Base-by-base conservation (phyloP, 2,888 invertebrate genomes). In the Thymelicus lineola region DNA sequence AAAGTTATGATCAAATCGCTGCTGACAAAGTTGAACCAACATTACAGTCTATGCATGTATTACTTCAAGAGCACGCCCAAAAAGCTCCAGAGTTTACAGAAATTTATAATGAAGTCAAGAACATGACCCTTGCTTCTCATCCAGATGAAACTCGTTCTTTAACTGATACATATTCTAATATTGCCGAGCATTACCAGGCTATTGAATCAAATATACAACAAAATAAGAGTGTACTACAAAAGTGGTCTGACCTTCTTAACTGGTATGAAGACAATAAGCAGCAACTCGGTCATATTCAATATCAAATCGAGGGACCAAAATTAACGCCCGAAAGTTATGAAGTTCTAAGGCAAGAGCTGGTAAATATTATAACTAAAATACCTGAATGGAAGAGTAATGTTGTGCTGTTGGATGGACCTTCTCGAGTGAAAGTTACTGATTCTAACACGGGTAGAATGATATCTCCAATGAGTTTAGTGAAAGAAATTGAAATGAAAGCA, bases 51-150 rank as follows among this genome's bases (percentile, higher is more conserved):
- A 95, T 97, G 76, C 97, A 98, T 84, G 96, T 96, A 0, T 91
- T 98, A 35, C 91, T 97, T 67, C 97, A 97, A 86, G 98, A 98
- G 80, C 97, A 97, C 83, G 96, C 96, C 1, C 97, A 98, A 58
- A 97, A 97, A 80, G 96, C 97, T 78, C 95, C 97, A 0, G 94
- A 95, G 58, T 97, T 98, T 75, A 95, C 96, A 73, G 95, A 95
- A 2, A 97, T 98, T 75, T 97, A 97, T 77, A 96, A 96, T 76
- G 97, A 98, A 91, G 96, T 98, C 0, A 97, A 97, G 80, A 96
- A 96, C 71, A 94, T 98, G 77, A 95, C 96, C 0, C 88, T 95
- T 12, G 94, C 94, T 75, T 96, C 96, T 1, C 95, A 96, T n/a
- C 95, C 96, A 0, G 96, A 96, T 75, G 98, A 98, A 80, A 95